Evolutionary conservation across 2,113 vertebrate genomes (phyloP).

Genomic region (Vombatus ursinus): DNA sequence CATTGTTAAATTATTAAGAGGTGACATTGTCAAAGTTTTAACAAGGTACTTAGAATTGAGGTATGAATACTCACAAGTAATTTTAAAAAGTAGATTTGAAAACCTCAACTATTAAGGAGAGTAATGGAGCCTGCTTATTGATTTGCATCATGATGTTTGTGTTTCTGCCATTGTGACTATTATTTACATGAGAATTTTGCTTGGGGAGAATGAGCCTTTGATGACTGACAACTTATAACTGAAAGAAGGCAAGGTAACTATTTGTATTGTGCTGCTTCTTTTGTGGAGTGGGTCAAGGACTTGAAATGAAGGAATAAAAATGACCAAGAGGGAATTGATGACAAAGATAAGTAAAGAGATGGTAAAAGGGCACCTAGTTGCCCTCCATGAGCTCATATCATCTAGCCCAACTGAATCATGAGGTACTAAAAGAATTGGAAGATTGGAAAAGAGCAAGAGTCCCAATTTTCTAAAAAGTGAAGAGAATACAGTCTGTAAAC

Average conservation of each 20-base stretch:
- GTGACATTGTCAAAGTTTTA: background rate
- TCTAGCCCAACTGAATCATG: background rate
- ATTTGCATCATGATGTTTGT: background rate
- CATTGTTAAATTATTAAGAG: background rate
- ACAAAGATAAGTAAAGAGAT: background rate
- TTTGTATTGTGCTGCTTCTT: background rate
- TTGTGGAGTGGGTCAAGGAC: background rate
- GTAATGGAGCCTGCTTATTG: background rate
- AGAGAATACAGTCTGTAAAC: background rate
- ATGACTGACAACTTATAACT: background rate
- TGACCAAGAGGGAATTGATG: background rate
- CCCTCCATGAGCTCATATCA: background rate
- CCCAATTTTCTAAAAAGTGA: background rate
- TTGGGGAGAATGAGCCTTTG: background rate
- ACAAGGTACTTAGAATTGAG: background rate
- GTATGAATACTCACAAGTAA: background rate
- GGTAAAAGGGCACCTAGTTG: background rate
- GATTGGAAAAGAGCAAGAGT: background rate
- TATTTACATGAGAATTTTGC: background rate
- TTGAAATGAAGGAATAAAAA: background rate
- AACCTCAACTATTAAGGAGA: background rate
- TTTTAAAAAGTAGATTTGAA: background rate
- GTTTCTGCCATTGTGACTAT: background rate
- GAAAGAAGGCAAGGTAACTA: background rate
- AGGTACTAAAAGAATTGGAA: background rate